Conservation (phyloP, 2,888 invertebrate species). For the Chymomyza procnemis region DNA sequence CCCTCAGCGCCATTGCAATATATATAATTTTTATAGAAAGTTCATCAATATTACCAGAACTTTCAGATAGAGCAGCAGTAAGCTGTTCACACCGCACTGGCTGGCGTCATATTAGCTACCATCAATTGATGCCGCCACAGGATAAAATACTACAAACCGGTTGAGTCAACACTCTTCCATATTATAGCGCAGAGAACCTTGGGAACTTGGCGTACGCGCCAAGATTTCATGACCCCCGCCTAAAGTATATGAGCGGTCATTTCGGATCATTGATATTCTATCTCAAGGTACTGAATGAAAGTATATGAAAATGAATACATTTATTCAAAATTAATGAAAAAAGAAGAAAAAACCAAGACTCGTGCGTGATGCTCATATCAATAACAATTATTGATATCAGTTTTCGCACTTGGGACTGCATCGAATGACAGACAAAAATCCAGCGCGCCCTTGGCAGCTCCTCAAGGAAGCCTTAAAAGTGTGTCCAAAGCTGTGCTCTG, state of each 20-base stretch:
- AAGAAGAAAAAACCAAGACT: conserved; percentile 40
- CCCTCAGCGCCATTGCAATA: too few relatives aligned
- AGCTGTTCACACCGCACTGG: background rate
- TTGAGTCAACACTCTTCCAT: background rate
- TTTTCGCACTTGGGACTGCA: conserved; percentile 37
- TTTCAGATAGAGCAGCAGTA: too few relatives aligned
- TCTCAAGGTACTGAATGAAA: background rate
- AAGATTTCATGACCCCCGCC: background rate
- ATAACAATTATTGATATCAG: conserved; percentile 64
- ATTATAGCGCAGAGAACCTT: background rate
- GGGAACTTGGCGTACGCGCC: background rate
- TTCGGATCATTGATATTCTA: background rate
- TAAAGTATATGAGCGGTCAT: background rate
- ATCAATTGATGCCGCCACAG: background rate
- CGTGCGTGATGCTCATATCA: conserved; percentile 59
- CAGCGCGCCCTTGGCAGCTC: background rate
- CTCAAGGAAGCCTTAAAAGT: conserved; percentile 9
- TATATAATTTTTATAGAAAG: too few relatives aligned
- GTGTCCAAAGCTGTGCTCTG: background rate
- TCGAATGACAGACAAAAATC: background rate
- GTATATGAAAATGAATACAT: background rate
- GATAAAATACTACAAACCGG: background rate
- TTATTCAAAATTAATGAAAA: background rate
- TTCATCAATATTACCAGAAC: too few relatives aligned
- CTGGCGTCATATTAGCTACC: background rate